Conservation (phyloP, 2,888 invertebrate genomes). For the Scaptomyza parva region DNA sequence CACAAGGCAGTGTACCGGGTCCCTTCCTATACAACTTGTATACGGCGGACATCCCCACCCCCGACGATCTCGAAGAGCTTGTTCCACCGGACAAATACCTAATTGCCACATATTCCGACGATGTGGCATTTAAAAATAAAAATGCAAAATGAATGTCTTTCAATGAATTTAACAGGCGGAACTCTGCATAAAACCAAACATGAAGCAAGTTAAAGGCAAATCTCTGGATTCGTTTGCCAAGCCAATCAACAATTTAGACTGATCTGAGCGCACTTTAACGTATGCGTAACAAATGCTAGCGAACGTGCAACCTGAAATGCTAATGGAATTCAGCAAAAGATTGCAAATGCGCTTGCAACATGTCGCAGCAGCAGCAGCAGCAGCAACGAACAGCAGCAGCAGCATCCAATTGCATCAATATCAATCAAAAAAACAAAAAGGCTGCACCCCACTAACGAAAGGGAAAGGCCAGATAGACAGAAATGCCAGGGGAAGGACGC, state of each 20-base stretch:
- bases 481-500: conserved; percentile 19
- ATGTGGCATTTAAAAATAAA: too few relatives aligned
- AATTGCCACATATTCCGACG: too few relatives aligned
- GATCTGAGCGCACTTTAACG: background rate
- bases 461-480: conserved; percentile 61
- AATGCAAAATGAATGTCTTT: conserved; percentile 45
- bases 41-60: too few relatives aligned
- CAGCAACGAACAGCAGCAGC: conserved; percentile 3
- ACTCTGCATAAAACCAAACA: background rate
- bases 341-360: conserved; percentile 27
- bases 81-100: too few relatives aligned
- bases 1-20: too few relatives aligned
- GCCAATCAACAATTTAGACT: conserved; percentile 1
- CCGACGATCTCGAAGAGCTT: too few relatives aligned
- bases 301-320: conserved; percentile 38
- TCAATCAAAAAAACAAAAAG: conserved; percentile 28
- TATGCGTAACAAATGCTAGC: conserved; percentile 31
- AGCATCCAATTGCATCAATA: conserved; percentile 45
- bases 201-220: background rate
- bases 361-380: conserved; percentile 9
- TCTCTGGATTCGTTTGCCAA: background rate
- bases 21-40: too few relatives aligned
- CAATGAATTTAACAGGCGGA: background rate
- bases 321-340: conserved; percentile 32
- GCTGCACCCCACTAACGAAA: conserved; percentile 47